Base-by-base conservation (phyloP, 2,797 vertebrate species). In the Tapirus indicus region DNA sequence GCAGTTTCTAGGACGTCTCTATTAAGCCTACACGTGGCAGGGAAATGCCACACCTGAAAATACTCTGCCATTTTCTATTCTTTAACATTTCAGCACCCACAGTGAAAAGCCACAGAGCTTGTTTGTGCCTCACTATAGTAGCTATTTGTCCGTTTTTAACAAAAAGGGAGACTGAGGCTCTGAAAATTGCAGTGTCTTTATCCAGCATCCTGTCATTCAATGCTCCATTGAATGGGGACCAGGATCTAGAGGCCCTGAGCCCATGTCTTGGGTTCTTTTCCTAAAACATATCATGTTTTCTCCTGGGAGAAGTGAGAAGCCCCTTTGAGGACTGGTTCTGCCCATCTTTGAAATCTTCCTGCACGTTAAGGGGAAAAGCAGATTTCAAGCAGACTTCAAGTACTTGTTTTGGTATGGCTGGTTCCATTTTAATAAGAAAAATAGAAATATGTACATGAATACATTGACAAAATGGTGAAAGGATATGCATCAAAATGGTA, bases 21-120 rank as follows among this genome's bases (percentile, higher is more conserved):
- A 8, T 71, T 44, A 52, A 80, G 62, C 84, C 98, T 97, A 52
- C 71, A 91, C 98, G 94, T 98, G 98, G 98, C 97, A 96, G 91
- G 88, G 2, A 58, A 88, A 69, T 89, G 95, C 97, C n/a, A 29
- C 13, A 11, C 25, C 79, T 94, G 80, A 72, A 89, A 95, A 60
- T 56, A 21, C 21, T 44, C 72, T 58, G 3, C 29, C 41, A 13
- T 71, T 79, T 38, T 68, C 41, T 49, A 12, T 27, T 41, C 78
- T 35, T 71, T 52, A 38, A 78, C 32, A 38, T 47, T 27, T 87
- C 23, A n/a, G 25, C n/a, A 38, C n/a, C 56, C 41, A 1, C 47
- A 52, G 27, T 47, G 58, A 68, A 29, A 93, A 78, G 60, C 23
- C 60, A 56, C 20, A 16, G 35, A 32, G 8, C 20, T 54, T 16